A percentile compares a stretch with the other conserved stretches of the same genome.
Conservation (phyloP, 2,797 vertebrate species). For the Siniperca obscura region DNA sequence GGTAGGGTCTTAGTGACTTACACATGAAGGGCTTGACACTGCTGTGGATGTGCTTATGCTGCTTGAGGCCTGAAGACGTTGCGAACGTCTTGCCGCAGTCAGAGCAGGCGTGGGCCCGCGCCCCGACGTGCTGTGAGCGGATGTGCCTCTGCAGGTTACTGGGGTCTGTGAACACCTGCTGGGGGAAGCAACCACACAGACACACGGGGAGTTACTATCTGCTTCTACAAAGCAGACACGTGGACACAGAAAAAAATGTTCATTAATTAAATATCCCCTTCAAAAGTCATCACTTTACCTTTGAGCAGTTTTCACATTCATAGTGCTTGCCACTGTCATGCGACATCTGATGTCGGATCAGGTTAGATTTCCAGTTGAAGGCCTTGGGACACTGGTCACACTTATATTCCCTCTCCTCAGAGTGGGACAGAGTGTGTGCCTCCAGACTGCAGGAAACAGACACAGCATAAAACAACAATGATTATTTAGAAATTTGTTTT, state of each 20-base stretch:
- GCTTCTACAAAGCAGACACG: conserved; percentile 1
- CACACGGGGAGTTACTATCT: conserved; percentile 77
- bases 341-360: conserved; percentile 99
- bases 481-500: conserved; percentile 3
- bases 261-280: background rate
- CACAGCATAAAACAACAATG: conserved; percentile 10
- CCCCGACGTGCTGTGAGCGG: conserved; percentile 98
- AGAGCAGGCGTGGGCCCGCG: conserved; percentile 97
- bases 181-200: conserved; percentile 88
- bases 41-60: conserved; percentile 99
- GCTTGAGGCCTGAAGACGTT: conserved; percentile 99
- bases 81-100: conserved; percentile 99
- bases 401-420: conserved; percentile 98
- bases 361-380: conserved; percentile 99
- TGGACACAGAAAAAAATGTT: background rate
- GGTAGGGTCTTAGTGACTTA: conserved; percentile 94
- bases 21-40: conserved; percentile 99
- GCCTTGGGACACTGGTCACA: conserved; percentile 99
- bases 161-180: conserved; percentile 99
- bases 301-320: conserved; percentile 99
- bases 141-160: conserved; percentile 99
- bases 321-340: conserved; percentile 99
- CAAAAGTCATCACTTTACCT: conserved; percentile 95
- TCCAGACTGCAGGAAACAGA: conserved; percentile 88
- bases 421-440: conserved; percentile 94